Evolutionary conservation across 2,888 invertebrate species (phyloP), one percentile per base, ranked within the genome.

Genomic region (Sesamia inferens): DNA sequence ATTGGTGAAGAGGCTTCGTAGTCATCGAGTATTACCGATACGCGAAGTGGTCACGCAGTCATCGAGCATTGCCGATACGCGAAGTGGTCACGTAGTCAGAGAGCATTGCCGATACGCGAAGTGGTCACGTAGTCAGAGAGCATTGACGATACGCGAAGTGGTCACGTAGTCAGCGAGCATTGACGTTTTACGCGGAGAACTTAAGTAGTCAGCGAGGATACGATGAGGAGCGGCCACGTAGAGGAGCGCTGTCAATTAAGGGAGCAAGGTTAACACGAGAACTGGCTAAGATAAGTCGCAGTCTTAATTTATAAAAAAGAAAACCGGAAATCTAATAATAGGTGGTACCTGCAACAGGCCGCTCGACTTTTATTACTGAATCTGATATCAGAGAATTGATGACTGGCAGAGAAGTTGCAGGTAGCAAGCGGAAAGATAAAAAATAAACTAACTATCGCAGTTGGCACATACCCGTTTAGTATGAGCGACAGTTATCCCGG

Each of bases 161-260:
- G 54, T 61, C 47, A 44, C 54, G 68, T 63, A 47, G 76, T 51
- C 66, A 63, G 19, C 24, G 64, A 78, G 67, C 67, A 67, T 68
- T 62, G 78, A 65, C 7, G 77, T 8, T 48, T 8, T 48, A 77
- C 55, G 74, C 48, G 71, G 44, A 64, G 81, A n/a, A 19, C 14
- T 62, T 67, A 77, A 63, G 70, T 59, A 42, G 68, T 66, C 31
- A n/a, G 39, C 39, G 78, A 31, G 14, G 59, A 64, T 55, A 68
- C 64, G 65, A 74, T 83, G 68, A 67, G 65, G 64, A 67, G 31
- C 31, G 31, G 51, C 63, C 76, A 71, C 70, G 57, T 57, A 62
- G 64, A 58, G 55, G 44, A 58, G 76, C 19, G 48, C 81, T 81
- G 84, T 83, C 81, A 81, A 81, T 71, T 80, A 67, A 81, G 51